Percentiles rank a stretch among this genome's conserved stretches.
phyloP scores from a whole-genome alignment of 2,113 vertebrate species.

The Todiramphus chloris region DNA sequence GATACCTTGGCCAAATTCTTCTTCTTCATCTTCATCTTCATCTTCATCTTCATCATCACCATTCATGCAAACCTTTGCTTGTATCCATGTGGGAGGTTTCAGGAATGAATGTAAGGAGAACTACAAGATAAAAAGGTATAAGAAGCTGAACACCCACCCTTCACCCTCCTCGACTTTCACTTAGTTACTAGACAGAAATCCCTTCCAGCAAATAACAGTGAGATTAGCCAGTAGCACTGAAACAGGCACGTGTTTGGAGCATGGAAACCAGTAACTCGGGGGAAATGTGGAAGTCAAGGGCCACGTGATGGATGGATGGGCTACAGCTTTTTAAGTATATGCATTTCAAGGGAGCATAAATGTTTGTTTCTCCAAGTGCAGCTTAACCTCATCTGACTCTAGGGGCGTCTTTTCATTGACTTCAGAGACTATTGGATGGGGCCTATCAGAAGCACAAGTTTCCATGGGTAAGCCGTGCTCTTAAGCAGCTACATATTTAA shows the following conservation, averaged over 20 bases:
- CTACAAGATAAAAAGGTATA: not conserved
- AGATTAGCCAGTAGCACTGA: slow-evolving; percentile 36
- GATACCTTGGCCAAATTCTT: not conserved
- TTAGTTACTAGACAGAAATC: not conserved
- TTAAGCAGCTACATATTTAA: slow-evolving; percentile 35
- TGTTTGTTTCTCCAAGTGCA: not conserved
- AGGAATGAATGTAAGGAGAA: not conserved
- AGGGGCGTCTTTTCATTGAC: slow-evolving; percentile 8
- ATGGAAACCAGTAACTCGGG: not conserved
- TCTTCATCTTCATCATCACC: not conserved
- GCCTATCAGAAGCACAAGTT: slow-evolving; percentile 13
- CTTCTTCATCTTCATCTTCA: not conserved
- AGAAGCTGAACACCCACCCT: not conserved
- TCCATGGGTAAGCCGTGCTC: not conserved
- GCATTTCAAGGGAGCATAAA: slow-evolving; percentile 21
- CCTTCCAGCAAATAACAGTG: slow-evolving; percentile 8
- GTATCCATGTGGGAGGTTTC: not conserved
- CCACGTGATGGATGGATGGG: not conserved
- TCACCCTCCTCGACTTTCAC: not conserved
- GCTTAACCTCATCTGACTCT: slow-evolving; percentile 44
- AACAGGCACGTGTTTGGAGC: slow-evolving; percentile 16
- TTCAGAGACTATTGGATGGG: not conserved
- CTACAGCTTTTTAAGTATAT: not conserved
- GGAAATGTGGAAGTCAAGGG: not conserved
- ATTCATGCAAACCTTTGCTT: not conserved